Evolutionary conservation across 2,888 invertebrate species (phyloP), one percentile per base, ranked within the genome.

Genomic region (Dryobota labecula): DNA sequence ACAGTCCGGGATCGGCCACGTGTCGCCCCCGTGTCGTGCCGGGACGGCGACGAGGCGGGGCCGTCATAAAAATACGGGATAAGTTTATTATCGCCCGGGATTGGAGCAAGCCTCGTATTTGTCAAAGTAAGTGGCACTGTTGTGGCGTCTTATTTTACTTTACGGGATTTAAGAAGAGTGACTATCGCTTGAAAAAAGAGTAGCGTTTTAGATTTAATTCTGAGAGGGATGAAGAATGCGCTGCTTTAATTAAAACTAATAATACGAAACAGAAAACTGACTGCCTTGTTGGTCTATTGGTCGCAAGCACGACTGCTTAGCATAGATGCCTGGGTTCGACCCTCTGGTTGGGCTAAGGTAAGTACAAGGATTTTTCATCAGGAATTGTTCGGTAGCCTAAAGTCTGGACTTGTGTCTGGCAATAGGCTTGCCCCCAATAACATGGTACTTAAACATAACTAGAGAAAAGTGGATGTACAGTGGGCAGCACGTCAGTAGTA

Each of bases 81-180:
- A 78, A 66, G 82, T 78, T 78, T 78, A 78, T 78, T 78, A 82
- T 78, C 82, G 78, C 78, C 57, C 24, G 78, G 82, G 82, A 78
- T 78, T 78, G 78, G 65, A 77, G 78, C 78, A 70, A 78, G 65
- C 53, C 49, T 78, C 82, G 78, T 78, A 78, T 78, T 78, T 78
- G 82, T 78, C 82, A 78, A 70, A 70, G 82, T 78, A 77, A 78
- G 78, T 82, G 82, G 77, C 36, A 43, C 78, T 78, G 78, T 82
- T 78, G 82, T 70, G 82, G 53, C 62, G 65, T 62, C 77, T 69
- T 77, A 81, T 76, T 81, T 77, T 81, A 81, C 60, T 76, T 81
- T 41, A 41, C 60, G 54, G 51, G 77, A 67, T 81, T 76, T 81
- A 56, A 41, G 77, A 27, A 76, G 58, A 80, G 66, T 75, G 76